Percentiles rank a stretch among this genome's conserved stretches.
These are phyloP conservation scores for Istiophorus platypterus DNA, from an alignment of 2,113 vertebrate species.

Conservation along the genomic window DNA sequence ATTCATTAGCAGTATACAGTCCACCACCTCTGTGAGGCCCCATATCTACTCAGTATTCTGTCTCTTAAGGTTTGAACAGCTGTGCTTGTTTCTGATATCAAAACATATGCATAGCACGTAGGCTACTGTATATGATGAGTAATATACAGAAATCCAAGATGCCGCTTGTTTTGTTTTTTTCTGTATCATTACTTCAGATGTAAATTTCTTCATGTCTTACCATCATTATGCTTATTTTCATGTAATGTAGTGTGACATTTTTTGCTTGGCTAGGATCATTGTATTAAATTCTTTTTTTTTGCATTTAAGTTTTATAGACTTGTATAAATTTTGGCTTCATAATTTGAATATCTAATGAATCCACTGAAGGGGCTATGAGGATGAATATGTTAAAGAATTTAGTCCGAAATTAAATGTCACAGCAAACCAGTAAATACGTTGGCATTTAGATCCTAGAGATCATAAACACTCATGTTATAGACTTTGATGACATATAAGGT, in stretches of 20 bases:
- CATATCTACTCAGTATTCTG: constrained; percentile 52
- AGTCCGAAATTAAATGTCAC: not conserved
- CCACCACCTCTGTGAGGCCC: constrained; percentile 41
- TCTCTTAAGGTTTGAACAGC: constrained; percentile 45
- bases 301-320: not conserved
- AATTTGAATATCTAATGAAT: constrained; percentile 13
- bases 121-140: constrained; percentile 1
- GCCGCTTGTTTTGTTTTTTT: not conserved
- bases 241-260: not conserved
- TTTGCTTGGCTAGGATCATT: not conserved
- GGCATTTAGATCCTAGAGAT: constrained; percentile 34
- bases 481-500: constrained; percentile 39
- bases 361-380: not conserved
- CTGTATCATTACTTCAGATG: not conserved
- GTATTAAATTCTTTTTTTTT: not conserved
- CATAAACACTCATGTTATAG: not conserved
- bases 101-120: constrained; percentile 33
- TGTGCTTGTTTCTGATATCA: constrained; percentile 46
- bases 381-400: constrained; percentile 13
- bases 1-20: constrained; percentile 49
- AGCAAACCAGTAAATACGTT: constrained; percentile 21
- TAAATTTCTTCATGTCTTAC: not conserved
- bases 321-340: not conserved
- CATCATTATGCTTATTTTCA: not conserved
- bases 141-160: constrained; percentile 22